Evolutionary conservation across 1,140 invertebrate species (phyloP), one percentile per base, ranked within the genome.

Genomic region (Heliconius hermathena): DNA sequence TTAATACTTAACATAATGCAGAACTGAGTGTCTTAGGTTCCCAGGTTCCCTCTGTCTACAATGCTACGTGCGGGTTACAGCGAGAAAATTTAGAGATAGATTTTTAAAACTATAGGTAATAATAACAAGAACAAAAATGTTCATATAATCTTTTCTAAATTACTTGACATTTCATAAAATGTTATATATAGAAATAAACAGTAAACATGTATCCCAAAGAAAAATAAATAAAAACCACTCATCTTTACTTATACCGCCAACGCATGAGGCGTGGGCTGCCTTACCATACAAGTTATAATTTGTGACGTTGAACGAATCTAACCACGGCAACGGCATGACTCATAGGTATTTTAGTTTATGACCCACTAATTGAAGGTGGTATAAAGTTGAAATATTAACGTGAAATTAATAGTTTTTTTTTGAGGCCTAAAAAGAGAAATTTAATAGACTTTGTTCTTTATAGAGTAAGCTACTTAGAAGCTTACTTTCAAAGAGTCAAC

Each of bases 231-330:
- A 66, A 66, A 66, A 66, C 22, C 26, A 26, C 26, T 5, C 20
- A 26, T 66, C 60, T 29, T 29, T 29, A 66, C 75, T 77, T 60
- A 73, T 73, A 73, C 71, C 79, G 76, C 82, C 82, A 76, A 83
- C 80, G 81, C 81, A 76, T 26, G 41, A 49, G 20, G 79, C 83
- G 84, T 86, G 83, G 84, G 84, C 78, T 36, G 81, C 81, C 71
- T 72, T 77, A 73, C 79, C 54, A 78, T 77, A 80, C 84, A 81
- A 70, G 76, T 81, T 82, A 75, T 85, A 83, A 79, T 86, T 81
- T 82, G 78, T 80, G 82, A 82, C 82, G 76, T 80, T 74, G 54
- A 66, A 66, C 60, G 60, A 66, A 66, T 66, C 57, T 78, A 79
- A 49, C 74, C 76, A 71, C 76, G 76, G 60, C 54, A 38, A 79